Base-by-base conservation (phyloP, 2,797 vertebrate species). In the Aythya fuligula region DNA sequence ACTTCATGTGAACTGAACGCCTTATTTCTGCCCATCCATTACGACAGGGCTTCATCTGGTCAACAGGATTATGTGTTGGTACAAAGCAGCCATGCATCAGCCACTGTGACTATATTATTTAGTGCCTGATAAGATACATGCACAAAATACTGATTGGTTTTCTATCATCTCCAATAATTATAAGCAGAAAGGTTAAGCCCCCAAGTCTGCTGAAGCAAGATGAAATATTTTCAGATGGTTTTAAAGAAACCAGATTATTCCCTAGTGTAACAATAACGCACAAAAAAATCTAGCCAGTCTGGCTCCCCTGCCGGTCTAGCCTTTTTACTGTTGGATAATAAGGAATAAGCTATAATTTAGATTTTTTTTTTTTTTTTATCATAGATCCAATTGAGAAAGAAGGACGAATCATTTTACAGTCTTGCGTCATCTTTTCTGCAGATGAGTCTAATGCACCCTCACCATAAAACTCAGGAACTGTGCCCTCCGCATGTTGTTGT, bases 401-500 rank as follows among this genome's bases (percentile, higher is more conserved):
- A 84, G 77, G 85, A 88, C 93, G 94, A 90, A 72, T 93, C 53
- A 58, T 74, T 96, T 94, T 38, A 38, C 5, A 57, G 90, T 70
- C 87, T 93, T 93, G 85, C 93, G 86, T 96, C 93, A 65, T 94
- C 96, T 71, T 91, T 81, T 54, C 74, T 82, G 77, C 90, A 92
- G 92, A 91, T 39, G 60, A 89, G 95, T 61, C 78, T 25, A 67
- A 51, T 17, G 67, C 43, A 62, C 95, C 76, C 94, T 61, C 4
- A 30, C 95, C 90, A 91, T 89, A 93, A 95, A 97, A 75, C 32
- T 30, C 51, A 30, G 95, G 76, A 92, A 80, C 65, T 7, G 57
- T 96, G 96, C 90, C 97, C 97, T 98, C 95, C 80, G 93, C 56
- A 4, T 95, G 94, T 90, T 97, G 97, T 97, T 97, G 97, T 97